Evolutionary conservation across 2,113 vertebrate species (phyloP), one percentile per base, ranked within the genome.

Genomic region (Parus major): DNA sequence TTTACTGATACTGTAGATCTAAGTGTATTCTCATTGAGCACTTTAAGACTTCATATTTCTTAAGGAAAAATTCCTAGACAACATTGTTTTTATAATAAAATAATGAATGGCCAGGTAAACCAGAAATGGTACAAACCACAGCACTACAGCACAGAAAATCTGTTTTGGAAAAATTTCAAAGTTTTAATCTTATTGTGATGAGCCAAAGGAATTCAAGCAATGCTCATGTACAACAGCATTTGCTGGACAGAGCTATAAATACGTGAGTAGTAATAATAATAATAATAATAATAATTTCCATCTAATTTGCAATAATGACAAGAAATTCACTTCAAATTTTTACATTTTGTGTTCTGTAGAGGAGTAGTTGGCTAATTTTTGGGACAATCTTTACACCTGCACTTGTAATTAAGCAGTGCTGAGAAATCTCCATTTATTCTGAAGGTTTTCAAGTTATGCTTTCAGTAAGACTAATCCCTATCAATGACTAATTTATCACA

Each of bases 401-500:
- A 61, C 3, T 83, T 31, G 33, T 18, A 64, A 12, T 63, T 60
- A 63, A 78, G 42, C 28, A 87, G 20, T 27, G 23, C 29, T 83
- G 46, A 25, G 19, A 69, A 91, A 77, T 31, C 46, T 61, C n/a
- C 21, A 70, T 66, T 66, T 63, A 41, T 57, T 84, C 28, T 66
- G 60, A 75, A 92, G 44, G 22, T 73, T 60, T 90, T 91, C 65
- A 72, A 86, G 52, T 44, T 64, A 92, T 11, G 39, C 9, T 65
- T 86, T 87, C 82, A 60, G 42, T 60, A 76, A 83, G 36, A 86
- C 31, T 86, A n/a, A 82, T 82, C 41, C 80, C 76, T 78, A 73
- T 91, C 73, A 94, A 61, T 5, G n/a, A 86, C 73, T 86, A 89
- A 96, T 97, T 82, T 77, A 96, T 95, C 85, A 93, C 29, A 87